phyloP scores from a whole-genome alignment of 2,797 vertebrate species.

The Eidolon dupreanum region DNA sequence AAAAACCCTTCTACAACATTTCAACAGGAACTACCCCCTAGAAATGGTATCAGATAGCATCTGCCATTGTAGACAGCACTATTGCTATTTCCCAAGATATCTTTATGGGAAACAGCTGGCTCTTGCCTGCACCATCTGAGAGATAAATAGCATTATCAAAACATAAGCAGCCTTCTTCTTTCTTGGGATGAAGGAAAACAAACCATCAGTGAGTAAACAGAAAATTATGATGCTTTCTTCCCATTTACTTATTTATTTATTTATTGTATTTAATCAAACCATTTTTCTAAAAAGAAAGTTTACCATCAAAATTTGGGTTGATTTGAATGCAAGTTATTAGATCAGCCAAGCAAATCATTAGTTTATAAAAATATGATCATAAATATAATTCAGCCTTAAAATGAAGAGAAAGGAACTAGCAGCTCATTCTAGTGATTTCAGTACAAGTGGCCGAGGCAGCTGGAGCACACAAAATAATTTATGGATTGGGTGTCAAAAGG shows the following conservation, averaged over 20 bases:
- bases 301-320: background rate
- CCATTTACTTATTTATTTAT: background rate
- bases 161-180: conserved; percentile 47
- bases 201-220: conserved; percentile 2
- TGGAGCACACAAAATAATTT: background rate
- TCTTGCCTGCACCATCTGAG: conserved; percentile 46
- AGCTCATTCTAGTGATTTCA: background rate
- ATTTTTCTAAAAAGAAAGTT: conserved; percentile 54
- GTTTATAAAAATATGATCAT: conserved; percentile 32
- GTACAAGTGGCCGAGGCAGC: background rate
- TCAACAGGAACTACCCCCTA: conserved; percentile 62
- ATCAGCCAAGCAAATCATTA: conserved; percentile 51
- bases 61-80: conserved; percentile 56
- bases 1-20: conserved; percentile 55
- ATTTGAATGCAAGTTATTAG: conserved; percentile 36
- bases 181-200: conserved; percentile 44
- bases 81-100: conserved; percentile 55
- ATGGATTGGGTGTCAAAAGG: background rate
- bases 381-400: conserved; percentile 5
- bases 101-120: conserved; percentile 63
- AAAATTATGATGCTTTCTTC: conserved; percentile 27
- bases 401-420: background rate
- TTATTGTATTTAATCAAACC: conserved; percentile 58
- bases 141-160: conserved; percentile 61
- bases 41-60: conserved; percentile 54